Percentiles rank a stretch among this genome's conserved stretches.
phyloP scores from a whole-genome alignment of 2,888 invertebrate genomes.

The Hirtodrosophila histrioides region DNA sequence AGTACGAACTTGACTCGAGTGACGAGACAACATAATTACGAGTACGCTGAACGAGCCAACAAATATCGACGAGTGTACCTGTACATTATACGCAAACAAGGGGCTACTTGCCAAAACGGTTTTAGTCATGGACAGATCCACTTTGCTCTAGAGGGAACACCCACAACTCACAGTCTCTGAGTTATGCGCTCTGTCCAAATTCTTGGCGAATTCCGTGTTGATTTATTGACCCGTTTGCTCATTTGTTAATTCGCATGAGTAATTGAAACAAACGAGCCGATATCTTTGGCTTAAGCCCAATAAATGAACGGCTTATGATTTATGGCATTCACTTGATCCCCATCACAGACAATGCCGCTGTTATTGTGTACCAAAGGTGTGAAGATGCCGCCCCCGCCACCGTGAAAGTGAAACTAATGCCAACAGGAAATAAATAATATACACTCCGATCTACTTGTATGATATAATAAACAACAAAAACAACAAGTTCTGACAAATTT shows the following conservation, averaged over 20 bases:
- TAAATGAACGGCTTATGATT: conserved; percentile 53
- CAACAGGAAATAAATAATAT: conserved; percentile 54
- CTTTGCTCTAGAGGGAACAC: conserved; percentile 14
- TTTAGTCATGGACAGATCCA: conserved; percentile 43
- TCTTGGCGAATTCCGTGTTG: conserved; percentile 48
- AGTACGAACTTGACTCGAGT: conserved; percentile 45
- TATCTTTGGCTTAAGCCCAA: conserved; percentile 36
- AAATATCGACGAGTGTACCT: conserved; percentile 25
- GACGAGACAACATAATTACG: conserved; percentile 59
- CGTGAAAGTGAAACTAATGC: conserved; percentile 65
- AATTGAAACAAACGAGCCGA: conserved; percentile 52
- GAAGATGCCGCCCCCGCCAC: conserved; percentile 35
- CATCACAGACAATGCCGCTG: conserved; percentile 52
- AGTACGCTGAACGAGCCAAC: conserved; percentile 41
- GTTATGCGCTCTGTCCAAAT: conserved; percentile 43
- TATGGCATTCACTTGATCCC: conserved; percentile 52
- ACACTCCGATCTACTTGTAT: too few relatives aligned
- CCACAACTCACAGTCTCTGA: conserved; percentile 31
- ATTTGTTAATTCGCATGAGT: conserved; percentile 57
- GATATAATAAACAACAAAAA: too few relatives aligned
- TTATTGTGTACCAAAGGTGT: conserved; percentile 50
- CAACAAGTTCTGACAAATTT: conserved; percentile 15
- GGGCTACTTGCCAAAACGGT: conserved; percentile 6
- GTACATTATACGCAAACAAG: conserved; percentile 27
- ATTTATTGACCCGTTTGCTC: conserved; percentile 56